phyloP scores from a whole-genome alignment of 2,888 invertebrate species.

The Cryptops parisi region DNA sequence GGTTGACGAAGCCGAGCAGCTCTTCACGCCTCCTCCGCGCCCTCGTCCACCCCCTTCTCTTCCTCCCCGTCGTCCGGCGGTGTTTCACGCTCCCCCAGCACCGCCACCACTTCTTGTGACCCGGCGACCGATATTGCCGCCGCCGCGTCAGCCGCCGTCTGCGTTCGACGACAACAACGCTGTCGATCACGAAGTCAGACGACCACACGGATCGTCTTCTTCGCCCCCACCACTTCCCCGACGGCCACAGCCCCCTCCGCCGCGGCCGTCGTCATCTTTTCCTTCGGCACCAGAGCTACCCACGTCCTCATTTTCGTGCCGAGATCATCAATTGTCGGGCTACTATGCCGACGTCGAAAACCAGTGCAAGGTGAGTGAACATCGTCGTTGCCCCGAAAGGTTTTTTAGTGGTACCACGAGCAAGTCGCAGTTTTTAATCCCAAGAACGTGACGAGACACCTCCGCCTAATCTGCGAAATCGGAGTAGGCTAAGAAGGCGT shows the following conservation, averaged over 20 bases:
- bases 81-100: not conserved
- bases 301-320: conserved; percentile 14
- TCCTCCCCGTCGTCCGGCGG: not conserved
- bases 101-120: not conserved
- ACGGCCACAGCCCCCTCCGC: not conserved
- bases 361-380: conserved; percentile 15
- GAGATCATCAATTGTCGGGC: conserved; percentile 13
- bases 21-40: not conserved
- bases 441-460: too few relatives aligned
- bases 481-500: too few relatives aligned
- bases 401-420: too few relatives aligned
- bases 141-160: not conserved
- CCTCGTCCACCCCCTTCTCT: not conserved
- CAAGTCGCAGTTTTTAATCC: too few relatives aligned
- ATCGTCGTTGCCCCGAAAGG: too few relatives aligned
- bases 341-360: conserved; percentile 18
- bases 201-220: too few relatives aligned
- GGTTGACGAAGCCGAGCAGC: not conserved
- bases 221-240: not conserved
- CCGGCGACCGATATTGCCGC: not conserved
- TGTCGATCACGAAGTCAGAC: not conserved
- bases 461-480: too few relatives aligned
- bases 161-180: not conserved
- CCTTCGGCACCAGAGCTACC: not conserved
- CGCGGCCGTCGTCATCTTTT: not conserved